Percentiles rank a stretch among this genome's conserved stretches.
Evolutionary conservation across 2,888 invertebrate species (phyloP).

Genomic region (Platycheirus rosarum): DNA sequence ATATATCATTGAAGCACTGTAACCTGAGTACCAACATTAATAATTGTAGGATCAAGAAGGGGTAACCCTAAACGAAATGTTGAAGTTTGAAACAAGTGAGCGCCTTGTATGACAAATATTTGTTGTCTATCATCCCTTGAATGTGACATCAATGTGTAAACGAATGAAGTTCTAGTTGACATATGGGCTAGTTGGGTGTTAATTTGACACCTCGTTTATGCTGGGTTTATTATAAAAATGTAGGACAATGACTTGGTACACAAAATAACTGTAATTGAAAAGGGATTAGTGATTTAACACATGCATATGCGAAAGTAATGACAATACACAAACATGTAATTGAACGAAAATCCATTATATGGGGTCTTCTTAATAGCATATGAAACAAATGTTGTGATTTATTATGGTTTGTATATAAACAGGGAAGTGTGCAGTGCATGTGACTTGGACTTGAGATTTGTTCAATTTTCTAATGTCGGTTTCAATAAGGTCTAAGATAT

Average conservation of each 20-base stretch:
- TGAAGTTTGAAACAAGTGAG: too few species aligned
- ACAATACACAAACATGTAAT: constrained; percentile 44
- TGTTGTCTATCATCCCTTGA: constrained; percentile 43
- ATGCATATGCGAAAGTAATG: constrained; percentile 45
- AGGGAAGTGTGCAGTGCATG: background rate
- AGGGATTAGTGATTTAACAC: constrained; percentile 67
- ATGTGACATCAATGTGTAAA: background rate
- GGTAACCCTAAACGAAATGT: too few species aligned
- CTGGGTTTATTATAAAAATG: constrained; percentile 33
- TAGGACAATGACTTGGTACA: constrained; percentile 57
- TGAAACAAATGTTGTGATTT: constrained; percentile 68
- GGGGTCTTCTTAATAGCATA: constrained; percentile 20
- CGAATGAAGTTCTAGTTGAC: constrained; percentile 32
- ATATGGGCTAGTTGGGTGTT: constrained; percentile 68
- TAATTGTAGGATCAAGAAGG: too few species aligned
- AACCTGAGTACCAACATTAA: too few species aligned
- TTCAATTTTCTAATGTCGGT: too few species aligned
- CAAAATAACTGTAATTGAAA: constrained; percentile 71
- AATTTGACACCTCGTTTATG: constrained; percentile 72
- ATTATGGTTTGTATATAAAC: constrained; percentile 17
- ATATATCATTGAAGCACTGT: too few species aligned
- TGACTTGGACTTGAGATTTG: background rate
- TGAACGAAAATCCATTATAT: constrained; percentile 51
- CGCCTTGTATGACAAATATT: too few species aligned
- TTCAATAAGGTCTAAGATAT: too few species aligned